These are phyloP conservation scores for Brachionus angularis DNA, from an alignment of 1,140 invertebrate species.

Conservation along the genomic window DNA sequence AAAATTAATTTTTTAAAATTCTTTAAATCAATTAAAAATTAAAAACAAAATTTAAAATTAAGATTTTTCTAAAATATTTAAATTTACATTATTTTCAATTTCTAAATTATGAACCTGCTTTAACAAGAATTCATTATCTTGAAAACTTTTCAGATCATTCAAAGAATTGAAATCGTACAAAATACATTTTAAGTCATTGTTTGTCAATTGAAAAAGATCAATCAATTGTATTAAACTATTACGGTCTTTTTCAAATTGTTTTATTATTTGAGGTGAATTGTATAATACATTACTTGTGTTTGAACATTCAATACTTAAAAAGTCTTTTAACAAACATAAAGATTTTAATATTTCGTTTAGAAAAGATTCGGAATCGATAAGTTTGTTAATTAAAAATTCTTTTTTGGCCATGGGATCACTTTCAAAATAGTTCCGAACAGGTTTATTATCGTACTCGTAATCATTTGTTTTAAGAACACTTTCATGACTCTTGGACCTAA, in stretches of 20 bases:
- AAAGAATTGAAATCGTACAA: neutral
- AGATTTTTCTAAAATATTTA: too few relatives aligned
- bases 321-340: conserved; percentile 2
- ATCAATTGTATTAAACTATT: conserved; percentile 19
- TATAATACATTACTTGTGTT: too few relatives aligned
- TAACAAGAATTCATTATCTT: conserved; percentile 9
- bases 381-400: conserved; percentile 17
- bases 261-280: too few relatives aligned
- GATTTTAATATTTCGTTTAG: neutral
- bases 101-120: neutral
- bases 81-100: conserved; percentile 21
- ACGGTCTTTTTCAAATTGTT: conserved; percentile 25
- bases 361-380: conserved; percentile 36
- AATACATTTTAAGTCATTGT: neutral
- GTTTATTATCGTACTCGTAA: too few relatives aligned
- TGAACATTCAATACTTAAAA: too few relatives aligned
- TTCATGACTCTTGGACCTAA: conserved; percentile 13
- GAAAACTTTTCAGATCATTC: neutral
- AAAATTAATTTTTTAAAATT: conserved; percentile 14
- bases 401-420: conserved; percentile 21
- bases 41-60: conserved; percentile 18
- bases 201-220: conserved; percentile 26
- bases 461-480: neutral
- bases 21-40: neutral
- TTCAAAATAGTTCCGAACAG: neutral